phyloP scores from a whole-genome alignment of 2,888 invertebrate species.

The Acronicta leporina region DNA sequence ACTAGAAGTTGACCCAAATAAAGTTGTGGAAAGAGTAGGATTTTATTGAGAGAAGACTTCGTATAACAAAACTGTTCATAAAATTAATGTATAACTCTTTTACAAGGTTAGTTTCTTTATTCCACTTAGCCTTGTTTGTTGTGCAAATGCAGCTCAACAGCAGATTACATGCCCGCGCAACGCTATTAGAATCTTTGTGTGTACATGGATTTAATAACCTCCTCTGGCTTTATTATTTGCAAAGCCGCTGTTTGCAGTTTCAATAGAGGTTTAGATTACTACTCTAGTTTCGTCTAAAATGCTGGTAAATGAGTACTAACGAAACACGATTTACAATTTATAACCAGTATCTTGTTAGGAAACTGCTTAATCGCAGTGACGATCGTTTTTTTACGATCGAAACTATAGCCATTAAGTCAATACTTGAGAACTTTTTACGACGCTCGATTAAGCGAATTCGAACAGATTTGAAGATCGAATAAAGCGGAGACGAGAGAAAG shows the following conservation, averaged over 20 bases:
- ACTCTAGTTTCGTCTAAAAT: slow-evolving; percentile 32
- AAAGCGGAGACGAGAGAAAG: slow-evolving; percentile 57
- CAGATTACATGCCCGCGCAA: slow-evolving; percentile 20
- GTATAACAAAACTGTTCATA: too few species aligned
- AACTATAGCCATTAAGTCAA: slow-evolving; percentile 60
- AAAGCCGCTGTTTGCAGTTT: slow-evolving; percentile 31
- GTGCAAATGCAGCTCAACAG: slow-evolving; percentile 25
- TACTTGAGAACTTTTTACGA: slow-evolving; percentile 68
- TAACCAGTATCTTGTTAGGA: slow-evolving; percentile 16
- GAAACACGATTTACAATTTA: slow-evolving; percentile 24
- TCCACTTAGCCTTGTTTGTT: background rate
- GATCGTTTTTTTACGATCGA: slow-evolving; percentile 57
- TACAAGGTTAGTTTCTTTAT: too few species aligned
- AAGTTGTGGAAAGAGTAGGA: too few species aligned
- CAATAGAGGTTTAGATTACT: slow-evolving; percentile 37
- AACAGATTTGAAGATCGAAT: slow-evolving; percentile 63
- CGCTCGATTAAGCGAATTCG: slow-evolving; percentile 63
- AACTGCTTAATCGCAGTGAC: slow-evolving; percentile 35
- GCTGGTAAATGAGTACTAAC: background rate
- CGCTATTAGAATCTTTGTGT: slow-evolving; percentile 42
- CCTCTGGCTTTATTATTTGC: slow-evolving; percentile 39
- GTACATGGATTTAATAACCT: slow-evolving; percentile 44
- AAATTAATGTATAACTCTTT: too few species aligned
- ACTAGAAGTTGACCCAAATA: too few species aligned
- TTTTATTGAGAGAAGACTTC: too few species aligned